Evolutionary conservation across 2,797 vertebrate species (phyloP).

Genomic region (Chrosomus eos): DNA sequence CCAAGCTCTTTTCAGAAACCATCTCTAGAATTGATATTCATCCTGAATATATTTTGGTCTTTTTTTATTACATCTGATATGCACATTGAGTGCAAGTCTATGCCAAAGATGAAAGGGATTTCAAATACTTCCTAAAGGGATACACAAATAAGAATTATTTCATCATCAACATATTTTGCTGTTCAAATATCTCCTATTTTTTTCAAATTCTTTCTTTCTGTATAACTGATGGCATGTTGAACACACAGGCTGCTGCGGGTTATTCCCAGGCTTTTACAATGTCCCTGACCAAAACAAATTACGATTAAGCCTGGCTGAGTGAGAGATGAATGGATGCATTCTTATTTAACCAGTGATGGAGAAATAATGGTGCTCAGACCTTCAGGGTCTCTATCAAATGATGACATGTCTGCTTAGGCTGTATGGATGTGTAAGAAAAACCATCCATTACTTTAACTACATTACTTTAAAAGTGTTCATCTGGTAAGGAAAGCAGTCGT

Average conservation of each 20-base stretch:
- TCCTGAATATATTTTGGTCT: constrained; percentile 15
- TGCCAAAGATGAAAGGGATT: constrained; percentile 16
- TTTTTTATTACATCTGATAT: constrained; percentile 15
- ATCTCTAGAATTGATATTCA: background rate
- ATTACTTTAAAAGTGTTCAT: background rate
- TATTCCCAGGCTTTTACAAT: constrained; percentile 2
- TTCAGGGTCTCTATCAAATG: constrained; percentile 24
- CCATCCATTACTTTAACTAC: constrained; percentile 13
- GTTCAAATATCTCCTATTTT: background rate
- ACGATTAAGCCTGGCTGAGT: background rate
- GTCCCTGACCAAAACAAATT: constrained; percentile 23
- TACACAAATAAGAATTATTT: constrained; percentile 20
- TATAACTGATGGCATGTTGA: background rate
- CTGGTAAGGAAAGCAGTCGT: background rate
- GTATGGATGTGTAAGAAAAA: constrained; percentile 11
- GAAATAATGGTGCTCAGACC: constrained; percentile 19
- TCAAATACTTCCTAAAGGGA: background rate
- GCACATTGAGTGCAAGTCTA: background rate
- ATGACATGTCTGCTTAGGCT: constrained; percentile 15
- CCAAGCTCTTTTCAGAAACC: constrained; percentile 29
- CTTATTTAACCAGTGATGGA: constrained; percentile 22
- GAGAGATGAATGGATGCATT: background rate
- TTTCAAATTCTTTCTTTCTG: background rate
- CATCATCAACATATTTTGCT: constrained; percentile 17
- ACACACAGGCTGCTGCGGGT: background rate